Evolutionary conservation across 2,113 vertebrate genomes (phyloP).

Genomic region (Elephas maximus): DNA sequence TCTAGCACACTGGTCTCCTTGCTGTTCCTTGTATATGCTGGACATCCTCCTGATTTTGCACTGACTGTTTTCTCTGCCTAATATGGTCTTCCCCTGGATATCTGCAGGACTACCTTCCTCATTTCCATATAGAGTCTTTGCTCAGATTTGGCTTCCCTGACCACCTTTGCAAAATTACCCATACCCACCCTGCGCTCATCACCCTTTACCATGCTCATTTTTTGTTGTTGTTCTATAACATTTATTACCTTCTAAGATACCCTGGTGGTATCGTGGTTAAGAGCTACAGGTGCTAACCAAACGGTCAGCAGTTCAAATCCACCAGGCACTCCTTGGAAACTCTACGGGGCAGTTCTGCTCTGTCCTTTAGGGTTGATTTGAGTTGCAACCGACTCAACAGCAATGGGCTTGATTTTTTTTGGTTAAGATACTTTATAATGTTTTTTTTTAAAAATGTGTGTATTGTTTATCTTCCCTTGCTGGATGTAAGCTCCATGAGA

Average conservation of each 20-base stretch:
- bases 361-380: no score
- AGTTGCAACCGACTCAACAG: no score
- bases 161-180: not conserved
- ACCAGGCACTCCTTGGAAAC: no score
- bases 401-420: no score
- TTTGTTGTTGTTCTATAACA: not conserved
- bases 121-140: not conserved
- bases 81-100: not conserved
- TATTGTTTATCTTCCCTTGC: conserved; percentile 2
- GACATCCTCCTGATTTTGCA: not conserved
- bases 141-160: not conserved
- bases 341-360: no score
- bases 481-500: not conserved
- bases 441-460: not conserved
- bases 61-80: no score
- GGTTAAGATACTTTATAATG: not conserved
- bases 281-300: no score
- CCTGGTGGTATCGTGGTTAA: no score
- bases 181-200: not conserved
- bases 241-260: not conserved
- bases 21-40: not conserved
- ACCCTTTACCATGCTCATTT: not conserved
- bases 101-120: not conserved
- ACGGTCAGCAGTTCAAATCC: no score
- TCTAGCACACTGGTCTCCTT: not conserved